Conservation (phyloP, 1,140 invertebrate species). For the Laodelphax striatellus region DNA sequence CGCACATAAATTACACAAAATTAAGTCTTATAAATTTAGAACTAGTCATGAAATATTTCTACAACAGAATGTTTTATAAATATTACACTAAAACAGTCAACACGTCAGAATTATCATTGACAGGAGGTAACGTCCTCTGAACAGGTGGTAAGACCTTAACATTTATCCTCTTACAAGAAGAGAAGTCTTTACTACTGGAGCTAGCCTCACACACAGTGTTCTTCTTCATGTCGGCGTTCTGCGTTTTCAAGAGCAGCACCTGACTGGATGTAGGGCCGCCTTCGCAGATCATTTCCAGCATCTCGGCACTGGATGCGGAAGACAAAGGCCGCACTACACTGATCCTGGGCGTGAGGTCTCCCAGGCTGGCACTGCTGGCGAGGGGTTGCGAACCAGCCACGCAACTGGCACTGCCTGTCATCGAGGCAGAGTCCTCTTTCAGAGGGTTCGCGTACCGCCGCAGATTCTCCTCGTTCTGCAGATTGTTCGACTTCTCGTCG, state of each 20-base stretch:
- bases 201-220: conserved; percentile 64
- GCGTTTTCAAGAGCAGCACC: conserved; percentile 56
- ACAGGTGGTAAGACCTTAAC: conserved; percentile 28
- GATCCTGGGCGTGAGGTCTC: conserved; percentile 29
- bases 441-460: conserved; percentile 52
- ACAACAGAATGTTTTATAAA: too few relatives aligned
- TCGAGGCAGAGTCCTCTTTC: conserved; percentile 31
- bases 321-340: conserved; percentile 47
- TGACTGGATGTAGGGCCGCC: conserved; percentile 32
- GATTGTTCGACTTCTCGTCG: conserved; percentile 77
- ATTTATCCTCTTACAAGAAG: conserved; percentile 52
- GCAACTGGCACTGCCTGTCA: conserved; percentile 26
- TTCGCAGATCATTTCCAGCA: conserved; percentile 49
- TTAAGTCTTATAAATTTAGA: too few relatives aligned
- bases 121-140: conserved; percentile 25
- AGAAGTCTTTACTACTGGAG: conserved; percentile 56
- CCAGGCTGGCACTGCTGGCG: conserved; percentile 17
- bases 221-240: conserved; percentile 62
- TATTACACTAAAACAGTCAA: conserved; percentile 24
- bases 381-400: neutral
- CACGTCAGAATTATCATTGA: conserved; percentile 17
- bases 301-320: conserved; percentile 36
- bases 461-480: conserved; percentile 81
- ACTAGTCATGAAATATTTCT: too few relatives aligned
- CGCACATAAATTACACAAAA: too few relatives aligned